A percentile compares a stretch with the other conserved stretches of the same genome.
Evolutionary conservation across 2,797 vertebrate genomes (phyloP).

Genomic region (Neosalanx taihuensis): DNA sequence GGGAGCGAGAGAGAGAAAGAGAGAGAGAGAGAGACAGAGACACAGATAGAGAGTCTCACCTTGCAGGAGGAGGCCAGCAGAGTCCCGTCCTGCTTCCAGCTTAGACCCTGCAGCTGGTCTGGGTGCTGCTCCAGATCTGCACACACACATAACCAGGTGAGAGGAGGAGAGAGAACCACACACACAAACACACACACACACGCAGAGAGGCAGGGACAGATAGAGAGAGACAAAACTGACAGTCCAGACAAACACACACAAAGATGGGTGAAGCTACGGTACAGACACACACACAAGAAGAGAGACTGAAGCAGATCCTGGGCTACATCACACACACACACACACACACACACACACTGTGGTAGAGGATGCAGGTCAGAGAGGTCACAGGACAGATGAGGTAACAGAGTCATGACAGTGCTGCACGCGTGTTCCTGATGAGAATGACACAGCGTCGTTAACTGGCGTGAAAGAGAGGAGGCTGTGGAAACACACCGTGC

Average conservation of each 20-base stretch:
- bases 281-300: not conserved
- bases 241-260: not conserved
- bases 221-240: not conserved
- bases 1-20: too few relatives aligned
- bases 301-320: not conserved
- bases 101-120: constrained; percentile 84
- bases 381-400: not conserved
- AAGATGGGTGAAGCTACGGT: not conserved
- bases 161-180: constrained; percentile 23
- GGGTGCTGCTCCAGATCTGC: constrained; percentile 82
- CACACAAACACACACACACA: constrained; percentile 22
- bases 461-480: not conserved
- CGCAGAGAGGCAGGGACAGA: not conserved
- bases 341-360: not conserved
- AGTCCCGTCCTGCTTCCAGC: constrained; percentile 87
- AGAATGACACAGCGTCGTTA: not conserved
- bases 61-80: constrained; percentile 87
- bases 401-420: constrained; percentile 7
- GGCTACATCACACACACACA: too few relatives aligned
- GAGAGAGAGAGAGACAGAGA: not conserved
- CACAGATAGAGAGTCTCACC: constrained; percentile 64
- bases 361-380: not conserved
- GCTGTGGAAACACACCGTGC: too few relatives aligned
- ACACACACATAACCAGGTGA: constrained; percentile 20
- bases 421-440: constrained; percentile 17